Evolutionary conservation across 2,113 vertebrate genomes (phyloP), one percentile per base, ranked within the genome.

Genomic region (Pyrgilauda ruficollis): DNA sequence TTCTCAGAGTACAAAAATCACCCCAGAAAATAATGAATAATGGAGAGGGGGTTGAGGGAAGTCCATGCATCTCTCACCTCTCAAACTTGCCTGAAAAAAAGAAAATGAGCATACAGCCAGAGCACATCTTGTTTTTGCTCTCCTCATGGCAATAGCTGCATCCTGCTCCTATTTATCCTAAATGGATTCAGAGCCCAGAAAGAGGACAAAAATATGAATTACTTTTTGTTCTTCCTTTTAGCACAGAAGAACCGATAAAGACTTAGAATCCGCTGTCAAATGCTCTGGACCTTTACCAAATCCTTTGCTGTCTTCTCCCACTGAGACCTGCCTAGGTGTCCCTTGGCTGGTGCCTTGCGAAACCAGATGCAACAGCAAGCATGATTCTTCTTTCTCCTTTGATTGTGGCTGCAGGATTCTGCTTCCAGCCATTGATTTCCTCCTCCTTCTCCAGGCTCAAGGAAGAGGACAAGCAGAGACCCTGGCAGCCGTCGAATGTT

Each of bases 401-500:
- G 61, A 33, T 91, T n/a, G 14, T 28, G 13, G 44, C n/a, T 64
- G 46, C 59, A 90, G 63, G 75, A 85, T 50, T 91, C n/a, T 77
- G 13, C 15, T 55, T 74, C 76, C 63, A 83, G 1, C 18, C 2
- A 1, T 9, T 66, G 61, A 64, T 61, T 56, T 80, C 43, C 30
- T 59, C n/a, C 39, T 76, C n/a, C 43, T 81, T 85, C 66, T 64
- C 47, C 56, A 78, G 61, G 61, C 69, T 90, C 15, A 39, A 30
- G 46, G 50, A 84, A 74, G 37, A 73, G 58, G 37, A 58, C 30
- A 73, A 49, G 37, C 13, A 66, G 62, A 52, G 43, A 63, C 22
- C 20, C 56, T 7, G 31, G 64, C 0, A 0, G 52, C 35, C 2
- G 2, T 21, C 0, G 0, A 26, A n/a, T 68, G 30, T 79, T 49